Conservation (phyloP, 2,797 vertebrate species). For the Gymnothorax javanicus region DNA sequence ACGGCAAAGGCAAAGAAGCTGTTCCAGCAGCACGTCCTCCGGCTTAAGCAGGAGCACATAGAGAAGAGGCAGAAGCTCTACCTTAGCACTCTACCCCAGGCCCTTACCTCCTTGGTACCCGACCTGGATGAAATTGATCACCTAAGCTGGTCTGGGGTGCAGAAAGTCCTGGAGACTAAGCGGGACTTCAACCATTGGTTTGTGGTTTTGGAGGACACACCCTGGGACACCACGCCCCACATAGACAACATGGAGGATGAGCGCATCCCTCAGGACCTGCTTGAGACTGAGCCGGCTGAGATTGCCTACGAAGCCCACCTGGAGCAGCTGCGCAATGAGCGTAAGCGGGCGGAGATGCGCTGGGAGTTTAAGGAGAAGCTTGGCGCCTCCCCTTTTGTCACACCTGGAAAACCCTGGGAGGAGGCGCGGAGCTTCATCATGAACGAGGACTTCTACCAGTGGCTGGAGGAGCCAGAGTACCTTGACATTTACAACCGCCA, state of each 20-base stretch:
- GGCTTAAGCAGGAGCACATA: constrained; percentile 94
- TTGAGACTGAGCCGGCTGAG: constrained; percentile 84
- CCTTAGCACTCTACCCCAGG: constrained; percentile 83
- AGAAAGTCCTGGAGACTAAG: constrained; percentile 90
- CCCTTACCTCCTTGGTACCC: constrained; percentile 82
- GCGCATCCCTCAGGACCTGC: constrained; percentile 90
- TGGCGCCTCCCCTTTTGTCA: constrained; percentile 87
- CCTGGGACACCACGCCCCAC: constrained; percentile 90
- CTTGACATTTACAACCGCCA: constrained; percentile 92
- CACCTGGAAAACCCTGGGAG: constrained; percentile 95
- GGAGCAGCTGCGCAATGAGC: constrained; percentile 84
- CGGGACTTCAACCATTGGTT: constrained; percentile 91
- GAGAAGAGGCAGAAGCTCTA: constrained; percentile 85
- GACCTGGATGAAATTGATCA: constrained; percentile 90
- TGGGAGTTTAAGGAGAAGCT: constrained; percentile 89
- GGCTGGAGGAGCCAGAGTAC: constrained; percentile 90
- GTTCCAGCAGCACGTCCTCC: constrained; percentile 89
- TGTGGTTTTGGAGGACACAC: constrained; percentile 90
- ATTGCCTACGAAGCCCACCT: constrained; percentile 81
- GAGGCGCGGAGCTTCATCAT: constrained; percentile 97
- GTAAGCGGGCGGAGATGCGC: constrained; percentile 86
- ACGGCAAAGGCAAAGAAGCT: constrained; percentile 93
- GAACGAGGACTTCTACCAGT: constrained; percentile 94
- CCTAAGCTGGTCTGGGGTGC: constrained; percentile 84
- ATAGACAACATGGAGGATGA: constrained; percentile 86